These are phyloP conservation scores for Microtus oregoni DNA, from an alignment of 2,113 vertebrate species.

Conservation along the genomic window DNA sequence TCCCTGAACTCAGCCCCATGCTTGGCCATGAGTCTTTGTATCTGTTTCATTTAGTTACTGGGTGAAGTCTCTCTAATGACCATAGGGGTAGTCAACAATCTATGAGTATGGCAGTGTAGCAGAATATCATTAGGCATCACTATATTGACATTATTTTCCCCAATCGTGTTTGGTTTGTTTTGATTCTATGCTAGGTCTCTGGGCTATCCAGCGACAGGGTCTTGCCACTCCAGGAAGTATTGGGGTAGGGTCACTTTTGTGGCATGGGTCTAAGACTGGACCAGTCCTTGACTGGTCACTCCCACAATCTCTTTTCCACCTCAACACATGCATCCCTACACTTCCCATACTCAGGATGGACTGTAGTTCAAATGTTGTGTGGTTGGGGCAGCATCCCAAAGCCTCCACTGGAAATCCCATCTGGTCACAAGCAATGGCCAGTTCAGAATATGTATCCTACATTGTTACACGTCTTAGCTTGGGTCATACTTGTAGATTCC, in stretches of 20 bases:
- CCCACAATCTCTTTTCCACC: neutral
- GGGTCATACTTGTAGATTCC: neutral
- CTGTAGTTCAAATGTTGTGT: neutral
- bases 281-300: neutral
- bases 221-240: too few relatives aligned
- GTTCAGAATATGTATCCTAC: neutral
- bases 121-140: too few relatives aligned
- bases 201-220: too few relatives aligned
- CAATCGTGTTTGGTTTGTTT: too few relatives aligned
- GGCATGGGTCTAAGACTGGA: neutral
- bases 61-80: neutral
- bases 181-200: too few relatives aligned
- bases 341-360: neutral
- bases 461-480: neutral
- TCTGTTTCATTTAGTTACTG: neutral
- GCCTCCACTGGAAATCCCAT: neutral
- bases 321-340: neutral
- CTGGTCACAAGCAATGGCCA: neutral
- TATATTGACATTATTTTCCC: too few relatives aligned
- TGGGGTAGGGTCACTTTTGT: neutral
- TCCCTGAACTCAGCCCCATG: neutral
- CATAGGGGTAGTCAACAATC: neutral
- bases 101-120: too few relatives aligned
- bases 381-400: neutral
- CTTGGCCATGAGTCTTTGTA: neutral